Percentiles rank a stretch among this genome's conserved stretches.
Evolutionary conservation across 92 coral and sea anemone species (phyloP).

Genomic region (Plumapathes pennacea): DNA sequence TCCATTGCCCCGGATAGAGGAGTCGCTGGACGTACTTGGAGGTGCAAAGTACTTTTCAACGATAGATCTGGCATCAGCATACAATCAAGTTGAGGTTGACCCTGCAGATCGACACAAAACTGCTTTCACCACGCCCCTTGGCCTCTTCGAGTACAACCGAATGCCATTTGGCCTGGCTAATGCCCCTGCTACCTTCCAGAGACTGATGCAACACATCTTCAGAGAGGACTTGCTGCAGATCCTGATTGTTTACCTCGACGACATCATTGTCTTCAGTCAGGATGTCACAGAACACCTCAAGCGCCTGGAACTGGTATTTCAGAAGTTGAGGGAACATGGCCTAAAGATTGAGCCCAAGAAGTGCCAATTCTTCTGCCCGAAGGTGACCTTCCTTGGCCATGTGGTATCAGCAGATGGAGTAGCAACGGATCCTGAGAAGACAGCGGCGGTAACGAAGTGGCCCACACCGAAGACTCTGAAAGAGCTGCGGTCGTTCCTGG

Average conservation of each 20-base stretch:
- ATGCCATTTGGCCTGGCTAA: constrained; percentile 34
- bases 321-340: constrained; percentile 23
- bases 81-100: constrained; percentile 31
- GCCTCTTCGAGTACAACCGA: constrained; percentile 30
- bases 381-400: constrained; percentile 44
- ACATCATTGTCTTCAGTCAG: constrained; percentile 27
- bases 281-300: constrained; percentile 10
- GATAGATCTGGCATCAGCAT: constrained; percentile 35
- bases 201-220: constrained; percentile 32
- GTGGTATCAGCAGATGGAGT: constrained; percentile 42
- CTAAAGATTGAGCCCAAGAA: constrained; percentile 40
- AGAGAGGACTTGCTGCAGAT: constrained; percentile 28
- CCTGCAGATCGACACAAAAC: constrained; percentile 39
- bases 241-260: constrained; percentile 48
- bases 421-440: constrained; percentile 34
- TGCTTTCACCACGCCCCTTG: constrained; percentile 48
- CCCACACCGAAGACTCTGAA: constrained; percentile 23
- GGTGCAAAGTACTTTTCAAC: constrained; percentile 33
- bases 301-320: constrained; percentile 18
- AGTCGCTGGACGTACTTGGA: constrained; percentile 32
- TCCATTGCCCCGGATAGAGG: constrained; percentile 49
- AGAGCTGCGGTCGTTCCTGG: constrained; percentile 32
- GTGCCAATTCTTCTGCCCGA: constrained; percentile 16
- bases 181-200: constrained; percentile 34
- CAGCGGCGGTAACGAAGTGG: constrained; percentile 22